Base-by-base conservation (phyloP, 1,140 invertebrate genomes). In the Drosophila burlai region DNA sequence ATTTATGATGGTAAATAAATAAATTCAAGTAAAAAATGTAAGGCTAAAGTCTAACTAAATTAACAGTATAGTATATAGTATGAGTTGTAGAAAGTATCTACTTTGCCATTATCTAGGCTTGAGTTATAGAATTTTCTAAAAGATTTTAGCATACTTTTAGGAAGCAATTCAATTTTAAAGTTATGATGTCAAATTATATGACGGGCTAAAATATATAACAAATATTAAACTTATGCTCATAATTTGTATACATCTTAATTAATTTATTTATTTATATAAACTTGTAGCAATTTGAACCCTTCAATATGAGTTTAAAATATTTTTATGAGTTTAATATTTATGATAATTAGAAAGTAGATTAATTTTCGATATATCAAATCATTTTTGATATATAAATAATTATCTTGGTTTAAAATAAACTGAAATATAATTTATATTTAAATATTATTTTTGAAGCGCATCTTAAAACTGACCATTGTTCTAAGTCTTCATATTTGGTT, bases 61-160 rank as follows among this genome's bases (percentile, higher is more conserved):
- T 34, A 34, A 11, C 6, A 34, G 34, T 34, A 34, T 34, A 34
- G 24, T 24, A 24, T 24, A 24, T 24, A 5, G 4, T 6, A 3
- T 6, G 10, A 11, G 5, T 11, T 7, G 9, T 34, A 4, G 31
- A 6, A 55, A 16, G 8, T 10, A 55, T 24, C 1, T 24, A 5
- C 0, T 24, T 24, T 24, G 34, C 15, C 24, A 10, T 55, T 55
- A 24, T 55, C 34, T 38, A 55, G 21, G 34, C 18, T 24, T 55
- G 4, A 24, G 16, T 0, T 16, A 38, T 55, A 24, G 18, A 16
- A 3, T 38, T 38, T 16, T 13, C 21, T 2, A 9, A 2, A 36
- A 36, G 7, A 3, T 8, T 2, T 26, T 36, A 6, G 13, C 59
- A 47, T 29, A 64, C 63, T 47, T 64, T 63, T 63, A 21, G 61